Base-by-base conservation (phyloP, 2,113 vertebrate genomes). In the Prochilodus magdalenae region DNA sequence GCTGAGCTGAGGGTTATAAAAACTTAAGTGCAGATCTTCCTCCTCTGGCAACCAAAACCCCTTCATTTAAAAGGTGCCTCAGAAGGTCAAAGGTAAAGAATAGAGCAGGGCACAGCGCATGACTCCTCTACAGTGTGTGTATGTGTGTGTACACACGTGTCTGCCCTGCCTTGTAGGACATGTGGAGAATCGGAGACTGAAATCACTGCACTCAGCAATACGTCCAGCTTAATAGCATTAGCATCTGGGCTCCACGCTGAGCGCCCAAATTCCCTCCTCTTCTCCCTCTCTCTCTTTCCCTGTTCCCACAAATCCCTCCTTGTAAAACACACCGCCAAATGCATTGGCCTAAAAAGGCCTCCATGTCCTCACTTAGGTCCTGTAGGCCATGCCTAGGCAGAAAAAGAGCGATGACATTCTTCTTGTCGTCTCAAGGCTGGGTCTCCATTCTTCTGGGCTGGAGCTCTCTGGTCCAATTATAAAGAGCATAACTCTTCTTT, bases 151-250 rank as follows among this genome's bases (percentile, higher is more conserved):
- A 22, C 4, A 44, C 40, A 44, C 40, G 27, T 73, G 59, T 71
- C 44, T 80, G 63, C 49, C 79, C 44, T 53, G 80, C 26, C 47
- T 83, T 84, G 86, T 85, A 27, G 60, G 82, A 89, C 80, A 85
- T 87, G 85, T 85, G 86, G 82, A 47, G 79, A 85, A 80, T 70
- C 59, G 55, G 55, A 85, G 84, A 86, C 74, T 79, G 78, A 79
- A 89, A 89, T 85, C 80, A 79, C 87, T 73, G n/a, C 63, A 82
- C 88, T 90, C 88, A 89, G 89, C 89, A 86, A 79, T 87, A 83
- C 49, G 72, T 71, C 83, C 77, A 75, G 82, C 83, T 86, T 87
- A 91, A 90, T 89, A 83, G 82, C 84, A 85, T 89, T 90, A 73
- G 77, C 89, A 89, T 88, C 87, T 89, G 86, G 60, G 75, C 85